Evolutionary conservation across 2,113 vertebrate genomes (phyloP).

Genomic region (Rhodinocichla rosea): DNA sequence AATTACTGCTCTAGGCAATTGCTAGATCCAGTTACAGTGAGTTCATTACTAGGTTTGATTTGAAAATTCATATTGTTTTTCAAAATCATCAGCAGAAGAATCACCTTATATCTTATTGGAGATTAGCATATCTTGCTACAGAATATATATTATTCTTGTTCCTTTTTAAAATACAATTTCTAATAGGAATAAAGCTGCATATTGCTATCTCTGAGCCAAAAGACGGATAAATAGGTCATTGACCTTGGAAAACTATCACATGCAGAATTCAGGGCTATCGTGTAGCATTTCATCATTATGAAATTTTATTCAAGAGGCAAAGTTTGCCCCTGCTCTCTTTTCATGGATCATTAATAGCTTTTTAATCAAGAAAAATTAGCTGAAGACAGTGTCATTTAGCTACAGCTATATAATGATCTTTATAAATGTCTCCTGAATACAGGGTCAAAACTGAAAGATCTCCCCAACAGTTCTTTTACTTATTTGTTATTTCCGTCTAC

Average conservation of each 20-base stretch:
- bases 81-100: conserved; percentile 23
- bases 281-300: conserved; percentile 24
- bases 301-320: background rate
- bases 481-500: background rate
- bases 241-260: background rate
- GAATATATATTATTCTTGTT: background rate
- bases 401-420: background rate
- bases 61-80: conserved; percentile 12
- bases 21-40: conserved; percentile 19
- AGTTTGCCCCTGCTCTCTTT: conserved; percentile 10
- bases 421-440: background rate
- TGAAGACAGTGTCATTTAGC: background rate
- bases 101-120: background rate
- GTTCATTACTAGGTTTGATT: conserved; percentile 24
- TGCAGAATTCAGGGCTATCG: background rate
- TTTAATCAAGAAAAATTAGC: conserved; percentile 60
- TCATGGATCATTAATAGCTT: background rate
- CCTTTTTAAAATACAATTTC: background rate
- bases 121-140: background rate
- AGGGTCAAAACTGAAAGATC: background rate
- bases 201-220: background rate
- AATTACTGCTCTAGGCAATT: conserved; percentile 34
- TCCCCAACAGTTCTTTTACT: background rate
- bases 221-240: background rate
- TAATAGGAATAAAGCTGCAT: background rate